Evolutionary conservation across 2,888 invertebrate species (phyloP).

Genomic region (Perizoma affinitatum): DNA sequence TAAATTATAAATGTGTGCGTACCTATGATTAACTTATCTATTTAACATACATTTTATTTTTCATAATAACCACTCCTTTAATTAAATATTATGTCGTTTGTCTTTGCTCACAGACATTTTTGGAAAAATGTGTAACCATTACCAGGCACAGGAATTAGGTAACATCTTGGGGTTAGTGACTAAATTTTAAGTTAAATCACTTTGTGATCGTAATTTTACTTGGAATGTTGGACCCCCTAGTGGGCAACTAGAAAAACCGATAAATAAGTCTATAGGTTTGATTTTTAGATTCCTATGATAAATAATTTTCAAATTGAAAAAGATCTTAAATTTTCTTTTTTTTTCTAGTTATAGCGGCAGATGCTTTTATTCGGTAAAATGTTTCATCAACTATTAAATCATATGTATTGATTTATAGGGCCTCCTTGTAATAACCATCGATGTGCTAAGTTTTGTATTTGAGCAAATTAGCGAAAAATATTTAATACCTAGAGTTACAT

Average conservation of each 20-base stretch:
- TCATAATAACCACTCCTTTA: slow-evolving; percentile 15
- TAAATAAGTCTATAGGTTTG: not conserved
- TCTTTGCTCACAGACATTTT: slow-evolving; percentile 14
- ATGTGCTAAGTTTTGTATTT: slow-evolving; percentile 20
- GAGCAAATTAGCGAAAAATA: slow-evolving; percentile 28
- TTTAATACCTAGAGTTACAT: slow-evolving; percentile 7
- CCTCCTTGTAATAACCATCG: slow-evolving; percentile 12
- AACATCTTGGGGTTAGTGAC: not conserved
- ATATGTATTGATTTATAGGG: not conserved
- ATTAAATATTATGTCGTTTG: slow-evolving; percentile 23
- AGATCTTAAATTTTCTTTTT: not conserved
- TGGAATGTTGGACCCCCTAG: slow-evolving; percentile 24
- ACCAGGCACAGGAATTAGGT: slow-evolving; percentile 20
- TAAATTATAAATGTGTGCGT: slow-evolving; percentile 17
- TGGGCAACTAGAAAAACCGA: not conserved
- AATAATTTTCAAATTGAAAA: not conserved
- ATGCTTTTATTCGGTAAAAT: too few species aligned
- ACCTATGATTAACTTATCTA: slow-evolving; percentile 26
- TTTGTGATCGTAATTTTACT: slow-evolving; percentile 2
- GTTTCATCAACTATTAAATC: too few species aligned
- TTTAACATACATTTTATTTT: slow-evolving; percentile 19
- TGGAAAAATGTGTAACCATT: not conserved
- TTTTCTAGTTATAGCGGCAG: not conserved
- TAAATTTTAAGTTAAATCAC: not conserved
- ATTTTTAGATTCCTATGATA: not conserved